Conservation (phyloP, 2,113 vertebrate genomes). For the Kryptolebias marmoratus region DNA sequence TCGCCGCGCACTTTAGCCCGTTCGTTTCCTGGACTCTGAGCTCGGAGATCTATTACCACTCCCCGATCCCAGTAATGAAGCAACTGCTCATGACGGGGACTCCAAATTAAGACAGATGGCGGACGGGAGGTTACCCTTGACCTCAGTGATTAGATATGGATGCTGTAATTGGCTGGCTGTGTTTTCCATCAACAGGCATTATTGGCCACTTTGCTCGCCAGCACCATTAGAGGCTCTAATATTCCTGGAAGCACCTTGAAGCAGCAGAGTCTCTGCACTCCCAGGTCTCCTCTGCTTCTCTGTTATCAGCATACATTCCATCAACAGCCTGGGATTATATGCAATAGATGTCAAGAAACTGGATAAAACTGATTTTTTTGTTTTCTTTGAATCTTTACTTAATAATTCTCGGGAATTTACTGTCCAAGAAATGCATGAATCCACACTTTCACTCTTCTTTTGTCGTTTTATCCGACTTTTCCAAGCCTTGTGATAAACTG, state of each 20-base stretch:
- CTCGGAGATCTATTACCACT: constrained; percentile 18
- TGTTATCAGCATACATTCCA: constrained; percentile 24
- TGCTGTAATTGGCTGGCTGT: constrained; percentile 65
- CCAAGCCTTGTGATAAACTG: neutral
- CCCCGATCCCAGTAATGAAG: constrained; percentile 4
- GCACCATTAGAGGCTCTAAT: constrained; percentile 54
- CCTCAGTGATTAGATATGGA: constrained; percentile 70
- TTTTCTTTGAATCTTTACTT: neutral
- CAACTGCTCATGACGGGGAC: constrained; percentile 31
- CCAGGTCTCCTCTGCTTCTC: constrained; percentile 11
- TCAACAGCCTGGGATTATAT: constrained; percentile 21
- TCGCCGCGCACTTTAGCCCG: neutral
- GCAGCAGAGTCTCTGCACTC: constrained; percentile 25
- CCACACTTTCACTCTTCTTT: neutral
- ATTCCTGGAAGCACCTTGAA: constrained; percentile 68
- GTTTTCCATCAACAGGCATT: constrained; percentile 75
- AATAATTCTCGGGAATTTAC: neutral
- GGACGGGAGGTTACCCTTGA: constrained; percentile 51
- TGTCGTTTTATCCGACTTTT: constrained; percentile 17
- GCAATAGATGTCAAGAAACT: constrained; percentile 2
- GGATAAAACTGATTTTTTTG: neutral
- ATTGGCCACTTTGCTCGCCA: constrained; percentile 47
- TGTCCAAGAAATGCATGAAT: neutral
- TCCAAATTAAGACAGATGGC: constrained; percentile 62
- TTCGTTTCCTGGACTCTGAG: neutral